These are phyloP conservation scores for Mirounga angustirostris DNA, from an alignment of 2,113 vertebrate species.

Conservation along the genomic window DNA sequence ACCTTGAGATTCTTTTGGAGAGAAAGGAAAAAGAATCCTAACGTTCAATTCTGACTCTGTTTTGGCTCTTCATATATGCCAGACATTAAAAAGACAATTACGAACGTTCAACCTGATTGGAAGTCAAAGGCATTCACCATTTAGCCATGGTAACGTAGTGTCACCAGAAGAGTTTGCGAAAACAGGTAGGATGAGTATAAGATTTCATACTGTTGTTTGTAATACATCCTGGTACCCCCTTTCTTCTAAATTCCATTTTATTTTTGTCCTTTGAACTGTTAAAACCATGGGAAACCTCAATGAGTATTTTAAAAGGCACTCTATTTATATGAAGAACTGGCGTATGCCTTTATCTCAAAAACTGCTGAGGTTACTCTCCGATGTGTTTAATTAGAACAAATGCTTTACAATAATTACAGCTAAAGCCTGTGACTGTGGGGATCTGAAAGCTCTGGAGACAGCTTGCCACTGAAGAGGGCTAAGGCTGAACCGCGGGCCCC, in stretches of 20 bases:
- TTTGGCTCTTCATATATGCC: neutral
- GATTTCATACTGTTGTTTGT: slow-evolving; percentile 16
- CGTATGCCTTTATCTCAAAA: slow-evolving; percentile 23
- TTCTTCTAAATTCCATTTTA: slow-evolving; percentile 36
- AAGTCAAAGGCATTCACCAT: neutral
- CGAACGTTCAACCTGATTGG: neutral
- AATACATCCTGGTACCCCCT: neutral
- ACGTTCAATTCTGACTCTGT: neutral
- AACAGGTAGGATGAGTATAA: neutral
- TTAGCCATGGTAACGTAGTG: neutral
- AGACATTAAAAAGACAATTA: slow-evolving; percentile 25
- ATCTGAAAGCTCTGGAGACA: neutral
- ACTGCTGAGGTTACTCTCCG: neutral
- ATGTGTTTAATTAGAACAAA: slow-evolving; percentile 33
- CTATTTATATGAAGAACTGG: neutral
- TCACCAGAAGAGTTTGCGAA: neutral
- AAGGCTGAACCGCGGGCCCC: neutral
- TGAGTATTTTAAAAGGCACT: slow-evolving; percentile 43
- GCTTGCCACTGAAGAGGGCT: neutral
- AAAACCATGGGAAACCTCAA: neutral
- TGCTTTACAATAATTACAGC: neutral
- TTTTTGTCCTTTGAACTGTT: slow-evolving; percentile 38
- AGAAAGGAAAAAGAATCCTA: neutral
- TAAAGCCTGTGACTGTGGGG: neutral
- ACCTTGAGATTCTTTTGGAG: slow-evolving; percentile 57